Evolutionary conservation across 1,140 invertebrate species (phyloP).

Genomic region (Pseudachorutes palmiensis): DNA sequence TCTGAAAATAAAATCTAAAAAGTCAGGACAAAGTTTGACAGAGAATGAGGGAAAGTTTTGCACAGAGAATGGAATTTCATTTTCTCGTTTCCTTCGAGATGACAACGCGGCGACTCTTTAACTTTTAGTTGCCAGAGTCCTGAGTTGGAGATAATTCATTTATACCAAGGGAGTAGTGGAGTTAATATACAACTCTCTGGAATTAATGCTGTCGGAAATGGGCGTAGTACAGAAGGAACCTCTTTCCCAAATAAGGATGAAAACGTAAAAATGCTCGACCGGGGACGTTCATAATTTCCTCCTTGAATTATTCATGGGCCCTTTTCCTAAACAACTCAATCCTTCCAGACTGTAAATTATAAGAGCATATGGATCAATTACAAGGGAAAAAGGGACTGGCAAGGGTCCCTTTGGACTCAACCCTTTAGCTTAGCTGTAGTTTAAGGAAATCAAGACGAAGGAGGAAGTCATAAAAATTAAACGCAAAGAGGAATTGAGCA

Average conservation of each 20-base stretch:
- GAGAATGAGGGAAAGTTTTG: too few species aligned
- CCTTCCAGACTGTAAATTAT: not conserved
- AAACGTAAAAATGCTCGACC: not conserved
- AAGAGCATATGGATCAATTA: not conserved
- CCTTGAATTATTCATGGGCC: slow-evolving; percentile 31
- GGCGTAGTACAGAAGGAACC: slow-evolving; percentile 11
- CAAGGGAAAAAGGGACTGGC: not conserved
- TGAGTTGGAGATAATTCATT: too few species aligned
- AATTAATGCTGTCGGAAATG: slow-evolving; percentile 24
- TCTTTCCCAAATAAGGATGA: slow-evolving; percentile 14
- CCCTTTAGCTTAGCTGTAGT: slow-evolving; percentile 4
- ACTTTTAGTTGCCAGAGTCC: too few species aligned
- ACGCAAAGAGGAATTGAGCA: not conserved
- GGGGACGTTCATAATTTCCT: slow-evolving; percentile 16
- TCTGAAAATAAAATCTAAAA: too few species aligned
- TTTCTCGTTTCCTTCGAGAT: too few species aligned
- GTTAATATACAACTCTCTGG: too few species aligned
- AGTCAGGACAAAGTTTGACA: too few species aligned
- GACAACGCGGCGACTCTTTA: too few species aligned
- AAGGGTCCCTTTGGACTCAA: not conserved
- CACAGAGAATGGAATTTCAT: too few species aligned
- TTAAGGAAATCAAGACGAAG: too few species aligned
- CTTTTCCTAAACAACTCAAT: too few species aligned
- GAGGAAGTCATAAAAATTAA: slow-evolving; percentile 33
- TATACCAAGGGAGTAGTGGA: too few species aligned